Evolutionary conservation across 2,113 vertebrate genomes (phyloP).

Genomic region (Perca fluviatilis): DNA sequence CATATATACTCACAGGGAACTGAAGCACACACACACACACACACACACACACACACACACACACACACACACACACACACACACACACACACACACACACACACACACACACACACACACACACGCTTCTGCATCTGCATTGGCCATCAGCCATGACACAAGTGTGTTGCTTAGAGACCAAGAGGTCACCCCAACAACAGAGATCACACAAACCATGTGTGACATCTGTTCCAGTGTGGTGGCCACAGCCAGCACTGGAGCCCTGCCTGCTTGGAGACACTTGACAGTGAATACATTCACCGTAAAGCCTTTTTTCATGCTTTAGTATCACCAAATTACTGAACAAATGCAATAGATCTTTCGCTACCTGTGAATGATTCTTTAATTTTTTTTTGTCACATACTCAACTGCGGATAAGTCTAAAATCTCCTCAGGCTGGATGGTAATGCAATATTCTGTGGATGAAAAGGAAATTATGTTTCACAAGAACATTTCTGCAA

Average conservation of each 20-base stretch:
- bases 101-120: background rate
- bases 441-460: background rate
- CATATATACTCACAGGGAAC: conserved; percentile 35
- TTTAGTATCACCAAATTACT: background rate
- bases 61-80: background rate
- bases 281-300: conserved; percentile 45
- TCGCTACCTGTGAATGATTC: background rate
- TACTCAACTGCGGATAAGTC: background rate
- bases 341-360: conserved; percentile 6
- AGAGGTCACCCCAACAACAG: conserved; percentile 72
- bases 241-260: conserved; percentile 59
- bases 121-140: conserved; percentile 32
- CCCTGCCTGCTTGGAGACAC: conserved; percentile 46
- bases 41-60: conserved; percentile 3
- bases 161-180: conserved; percentile 74
- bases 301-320: conserved; percentile 12
- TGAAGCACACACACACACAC: background rate
- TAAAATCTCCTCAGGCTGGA: background rate
- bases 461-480: background rate
- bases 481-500: background rate
- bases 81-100: background rate
- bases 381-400: conserved; percentile 8
- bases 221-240: conserved; percentile 76
- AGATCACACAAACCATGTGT: conserved; percentile 81
- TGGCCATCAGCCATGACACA: conserved; percentile 62